Percentiles rank a stretch among this genome's conserved stretches.
These are phyloP conservation scores for Parelbella ahira DNA, from an alignment of 2,888 invertebrate species.

Conservation along the genomic window DNA sequence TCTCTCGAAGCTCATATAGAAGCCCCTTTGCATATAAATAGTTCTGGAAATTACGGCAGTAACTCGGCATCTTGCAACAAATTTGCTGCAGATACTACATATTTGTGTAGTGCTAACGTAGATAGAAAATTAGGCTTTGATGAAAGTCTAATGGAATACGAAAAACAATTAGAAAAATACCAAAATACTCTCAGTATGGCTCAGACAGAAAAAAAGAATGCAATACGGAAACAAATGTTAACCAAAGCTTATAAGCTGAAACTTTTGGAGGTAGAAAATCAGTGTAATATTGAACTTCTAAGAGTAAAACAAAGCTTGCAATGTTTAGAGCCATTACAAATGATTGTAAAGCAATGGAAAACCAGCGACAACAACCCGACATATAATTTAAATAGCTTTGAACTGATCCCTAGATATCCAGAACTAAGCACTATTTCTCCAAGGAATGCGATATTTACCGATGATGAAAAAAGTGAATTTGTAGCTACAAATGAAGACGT, in stretches of 20 bases:
- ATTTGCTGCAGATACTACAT: constrained; percentile 1
- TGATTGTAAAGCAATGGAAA: constrained; percentile 67
- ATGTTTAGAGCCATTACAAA: constrained; percentile 64
- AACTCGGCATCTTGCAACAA: constrained; percentile 1
- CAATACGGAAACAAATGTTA: constrained; percentile 69
- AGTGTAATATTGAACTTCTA: constrained; percentile 68
- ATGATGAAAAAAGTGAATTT: constrained; percentile 31
- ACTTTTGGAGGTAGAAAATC: constrained; percentile 70
- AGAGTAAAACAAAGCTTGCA: constrained; percentile 71
- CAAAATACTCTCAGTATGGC: constrained; percentile 69
- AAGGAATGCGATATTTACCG: constrained; percentile 41
- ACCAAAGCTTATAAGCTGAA: constrained; percentile 68
- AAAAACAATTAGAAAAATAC: constrained; percentile 68
- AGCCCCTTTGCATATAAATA: background rate
- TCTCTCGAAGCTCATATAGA: background rate
- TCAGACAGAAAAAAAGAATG: constrained; percentile 69
- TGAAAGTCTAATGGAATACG: constrained; percentile 65
- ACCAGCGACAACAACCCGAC: constrained; percentile 39
- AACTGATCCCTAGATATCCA: constrained; percentile 59
- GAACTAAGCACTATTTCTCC: constrained; percentile 47
- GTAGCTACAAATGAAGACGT: background rate
- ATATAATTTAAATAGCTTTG: constrained; percentile 54
- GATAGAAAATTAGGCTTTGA: constrained; percentile 59
- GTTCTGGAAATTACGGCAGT: background rate
- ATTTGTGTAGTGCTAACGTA: constrained; percentile 47